phyloP scores from a whole-genome alignment of 2,113 vertebrate genomes.

The Elaphurus davidianus region DNA sequence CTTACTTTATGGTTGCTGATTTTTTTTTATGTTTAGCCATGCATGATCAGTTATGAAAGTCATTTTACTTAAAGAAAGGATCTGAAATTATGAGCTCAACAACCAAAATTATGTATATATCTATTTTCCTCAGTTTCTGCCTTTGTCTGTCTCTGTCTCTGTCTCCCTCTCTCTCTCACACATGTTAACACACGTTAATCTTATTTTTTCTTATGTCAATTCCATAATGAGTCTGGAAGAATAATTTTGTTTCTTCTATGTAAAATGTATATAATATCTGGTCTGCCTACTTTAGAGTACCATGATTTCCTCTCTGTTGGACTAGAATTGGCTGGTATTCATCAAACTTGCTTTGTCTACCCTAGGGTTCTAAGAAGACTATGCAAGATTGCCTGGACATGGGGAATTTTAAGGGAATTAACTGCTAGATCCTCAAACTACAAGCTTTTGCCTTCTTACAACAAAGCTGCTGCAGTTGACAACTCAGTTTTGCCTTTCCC shows the following conservation, averaged over 20 bases:
- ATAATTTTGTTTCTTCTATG: background rate
- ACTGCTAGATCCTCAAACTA: background rate
- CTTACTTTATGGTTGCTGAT: background rate
- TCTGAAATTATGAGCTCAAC: background rate
- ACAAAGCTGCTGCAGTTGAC: accelerated
- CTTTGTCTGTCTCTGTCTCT: background rate
- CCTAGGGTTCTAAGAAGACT: accelerated
- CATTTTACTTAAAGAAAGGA: background rate
- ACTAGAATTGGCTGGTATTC: background rate
- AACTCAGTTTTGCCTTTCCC: background rate
- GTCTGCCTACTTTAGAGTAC: background rate
- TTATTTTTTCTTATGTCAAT: background rate
- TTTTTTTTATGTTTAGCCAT: background rate
- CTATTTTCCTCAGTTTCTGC: background rate
- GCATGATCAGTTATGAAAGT: background rate
- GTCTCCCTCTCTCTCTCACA: background rate
- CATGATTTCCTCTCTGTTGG: background rate
- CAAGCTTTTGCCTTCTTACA: background rate
- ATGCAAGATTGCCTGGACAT: background rate
- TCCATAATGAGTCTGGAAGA: background rate
- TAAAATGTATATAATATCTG: background rate
- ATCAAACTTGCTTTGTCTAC: background rate
- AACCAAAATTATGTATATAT: background rate
- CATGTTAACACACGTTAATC: background rate
- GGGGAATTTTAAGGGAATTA: background rate